Base-by-base conservation (phyloP, 2,888 invertebrate genomes). In the Drosophila mayaguana region DNA sequence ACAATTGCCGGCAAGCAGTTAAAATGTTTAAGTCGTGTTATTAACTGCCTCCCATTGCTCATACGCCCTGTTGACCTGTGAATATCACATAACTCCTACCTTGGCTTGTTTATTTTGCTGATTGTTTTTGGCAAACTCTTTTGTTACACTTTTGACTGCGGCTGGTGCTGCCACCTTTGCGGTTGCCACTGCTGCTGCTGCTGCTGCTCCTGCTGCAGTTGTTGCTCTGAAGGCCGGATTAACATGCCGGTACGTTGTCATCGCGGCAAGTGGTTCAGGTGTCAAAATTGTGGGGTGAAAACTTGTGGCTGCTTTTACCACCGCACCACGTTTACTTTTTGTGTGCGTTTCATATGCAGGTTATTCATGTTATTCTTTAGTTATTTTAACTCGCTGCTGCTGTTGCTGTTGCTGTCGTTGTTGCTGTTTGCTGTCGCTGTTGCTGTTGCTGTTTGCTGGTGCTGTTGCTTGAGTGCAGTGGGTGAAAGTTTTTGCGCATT, bases 241-340 rank as follows among this genome's bases (percentile, higher is more conserved):
- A 80, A 75, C 76, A 80, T 71, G 63, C 66, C 71, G 85, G 71
- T 75, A 68, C 64, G 81, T 83, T 83, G 89, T 83, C 83, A 88
- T 81, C 83, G 81, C 83, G 70, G 83, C 66, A 74, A 86, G 78
- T 75, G 84, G 89, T 88, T 76, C 72, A 84, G 89, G 84, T 84
- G 84, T 89, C 87, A 87, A 88, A 84, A 87, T 76, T 83, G 77
- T 67, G 79, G 72, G 87, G 70, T 68, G 68, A 78, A 83, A 89
- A 77, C 81, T 87, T 84, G 89, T 69, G 89, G 84, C 79, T 84
- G 73, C 79, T 79, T 83, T 83, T 83, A 83, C 71, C 78, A 18
- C n/a, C 40, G 9, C 5, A 77, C 66, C 66, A 82, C 69, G 80
- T 80, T 81, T 68, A 48, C 75, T 65, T 72, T 63, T 56, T 72